phyloP scores from a whole-genome alignment of 2,797 vertebrate genomes.

The Pseudochirops corinnae region DNA sequence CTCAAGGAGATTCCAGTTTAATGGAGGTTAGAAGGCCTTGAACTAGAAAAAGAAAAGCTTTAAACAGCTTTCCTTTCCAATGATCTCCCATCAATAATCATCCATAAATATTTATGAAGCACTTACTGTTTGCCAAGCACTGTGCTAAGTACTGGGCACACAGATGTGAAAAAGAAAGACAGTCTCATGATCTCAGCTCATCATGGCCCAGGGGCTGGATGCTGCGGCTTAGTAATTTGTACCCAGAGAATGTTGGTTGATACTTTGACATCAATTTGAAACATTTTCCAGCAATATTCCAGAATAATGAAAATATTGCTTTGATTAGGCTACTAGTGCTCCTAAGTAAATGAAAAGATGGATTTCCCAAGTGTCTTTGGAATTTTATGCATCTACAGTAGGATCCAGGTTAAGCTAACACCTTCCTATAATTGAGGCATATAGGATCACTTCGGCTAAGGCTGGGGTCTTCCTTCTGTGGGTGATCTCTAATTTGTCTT shows the following conservation, averaged over 20 bases:
- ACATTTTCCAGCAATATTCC: not conserved
- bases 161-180: not conserved
- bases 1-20: not conserved
- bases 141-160: not conserved
- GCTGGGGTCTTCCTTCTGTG: not conserved
- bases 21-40: not conserved
- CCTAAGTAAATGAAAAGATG: not conserved
- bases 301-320: not conserved
- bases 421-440: not conserved
- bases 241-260: not conserved
- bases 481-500: not conserved
- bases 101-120: not conserved
- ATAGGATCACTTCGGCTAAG: not conserved
- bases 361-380: not conserved
- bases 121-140: not conserved
- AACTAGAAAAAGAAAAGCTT: not conserved
- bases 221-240: not conserved
- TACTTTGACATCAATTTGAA: not conserved
- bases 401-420: not conserved
- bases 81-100: not conserved
- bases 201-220: not conserved
- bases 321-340: not conserved
- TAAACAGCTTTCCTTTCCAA: not conserved
- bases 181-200: not conserved
- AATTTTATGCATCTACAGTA: not conserved